Evolutionary conservation across 2,797 vertebrate genomes (phyloP).

Genomic region (Coranthus polyacanthus): DNA sequence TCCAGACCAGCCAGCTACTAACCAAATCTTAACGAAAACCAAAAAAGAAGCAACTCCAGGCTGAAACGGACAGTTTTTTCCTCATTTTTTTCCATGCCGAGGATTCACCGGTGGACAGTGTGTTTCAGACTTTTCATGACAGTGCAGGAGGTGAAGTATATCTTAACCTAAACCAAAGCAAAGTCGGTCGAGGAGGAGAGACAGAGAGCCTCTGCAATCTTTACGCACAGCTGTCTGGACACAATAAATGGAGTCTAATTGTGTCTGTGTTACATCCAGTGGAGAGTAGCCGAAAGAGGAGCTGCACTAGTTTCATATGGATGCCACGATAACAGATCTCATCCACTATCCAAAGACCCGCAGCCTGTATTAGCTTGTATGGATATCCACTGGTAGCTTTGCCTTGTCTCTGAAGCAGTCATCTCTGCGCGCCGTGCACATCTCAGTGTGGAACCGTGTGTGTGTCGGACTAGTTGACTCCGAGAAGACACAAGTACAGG

Average conservation of each 20-base stretch:
- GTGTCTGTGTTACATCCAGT: constrained; percentile 28
- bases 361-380: constrained; percentile 12
- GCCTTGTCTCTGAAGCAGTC: constrained; percentile 11
- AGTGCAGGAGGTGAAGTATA: constrained; percentile 40
- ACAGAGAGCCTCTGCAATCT: constrained; percentile 42
- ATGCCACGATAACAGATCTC: constrained; percentile 19
- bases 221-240: constrained; percentile 72
- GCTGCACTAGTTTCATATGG: constrained; percentile 48
- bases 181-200: constrained; percentile 32
- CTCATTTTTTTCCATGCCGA: not conserved
- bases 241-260: constrained; percentile 50
- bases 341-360: constrained; percentile 30
- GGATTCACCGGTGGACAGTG: constrained; percentile 49
- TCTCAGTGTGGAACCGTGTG: constrained; percentile 52
- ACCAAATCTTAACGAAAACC: constrained; percentile 76
- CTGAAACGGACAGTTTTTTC: constrained; percentile 48
- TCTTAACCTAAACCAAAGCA: constrained; percentile 75
- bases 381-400: constrained; percentile 57
- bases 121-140: constrained; percentile 67
- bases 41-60: constrained; percentile 68
- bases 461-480: constrained; percentile 43
- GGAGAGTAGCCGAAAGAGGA: constrained; percentile 35
- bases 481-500: constrained; percentile 44
- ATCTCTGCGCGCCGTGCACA: constrained; percentile 48
- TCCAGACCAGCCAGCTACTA: constrained; percentile 74